phyloP scores from a whole-genome alignment of 2,113 vertebrate genomes.

The Triplophysa dalaica region DNA sequence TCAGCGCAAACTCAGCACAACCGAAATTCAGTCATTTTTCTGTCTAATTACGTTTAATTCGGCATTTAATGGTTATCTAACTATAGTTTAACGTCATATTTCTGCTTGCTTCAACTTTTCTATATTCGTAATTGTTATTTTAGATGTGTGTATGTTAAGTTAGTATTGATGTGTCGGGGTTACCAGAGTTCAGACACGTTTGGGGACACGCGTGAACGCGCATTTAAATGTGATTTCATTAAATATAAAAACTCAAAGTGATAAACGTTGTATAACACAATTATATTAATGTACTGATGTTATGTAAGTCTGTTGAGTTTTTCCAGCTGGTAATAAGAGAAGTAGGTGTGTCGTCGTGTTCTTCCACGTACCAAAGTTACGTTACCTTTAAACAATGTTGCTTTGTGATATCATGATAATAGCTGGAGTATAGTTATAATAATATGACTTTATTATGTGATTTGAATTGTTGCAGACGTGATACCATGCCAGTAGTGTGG shows the following conservation, averaged over 20 bases:
- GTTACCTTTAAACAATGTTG: neutral
- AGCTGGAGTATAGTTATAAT: too few species aligned
- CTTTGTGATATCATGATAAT: too few species aligned
- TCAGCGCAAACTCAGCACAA: neutral
- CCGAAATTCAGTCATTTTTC: neutral
- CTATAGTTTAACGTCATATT: neutral
- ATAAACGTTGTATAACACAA: too few species aligned
- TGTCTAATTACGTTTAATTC: neutral
- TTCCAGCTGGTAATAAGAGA: slow-evolving; percentile 19
- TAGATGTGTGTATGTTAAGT: neutral
- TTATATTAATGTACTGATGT: neutral
- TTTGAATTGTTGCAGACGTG: too few species aligned
- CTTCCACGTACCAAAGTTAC: neutral
- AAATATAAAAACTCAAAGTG: neutral
- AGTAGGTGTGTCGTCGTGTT: slow-evolving; percentile 9
- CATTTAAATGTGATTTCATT: neutral
- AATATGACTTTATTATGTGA: too few species aligned
- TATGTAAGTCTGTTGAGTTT: neutral
- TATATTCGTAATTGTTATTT: neutral
- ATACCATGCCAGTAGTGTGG: too few species aligned
- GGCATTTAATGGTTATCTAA: neutral
- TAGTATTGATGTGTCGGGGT: slow-evolving; percentile 54
- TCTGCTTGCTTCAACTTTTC: neutral
- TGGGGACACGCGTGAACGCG: neutral
- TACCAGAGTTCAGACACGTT: slow-evolving; percentile 70